Evolutionary conservation across 2,113 vertebrate genomes (phyloP).

Genomic region (Periophthalmus modestus): DNA sequence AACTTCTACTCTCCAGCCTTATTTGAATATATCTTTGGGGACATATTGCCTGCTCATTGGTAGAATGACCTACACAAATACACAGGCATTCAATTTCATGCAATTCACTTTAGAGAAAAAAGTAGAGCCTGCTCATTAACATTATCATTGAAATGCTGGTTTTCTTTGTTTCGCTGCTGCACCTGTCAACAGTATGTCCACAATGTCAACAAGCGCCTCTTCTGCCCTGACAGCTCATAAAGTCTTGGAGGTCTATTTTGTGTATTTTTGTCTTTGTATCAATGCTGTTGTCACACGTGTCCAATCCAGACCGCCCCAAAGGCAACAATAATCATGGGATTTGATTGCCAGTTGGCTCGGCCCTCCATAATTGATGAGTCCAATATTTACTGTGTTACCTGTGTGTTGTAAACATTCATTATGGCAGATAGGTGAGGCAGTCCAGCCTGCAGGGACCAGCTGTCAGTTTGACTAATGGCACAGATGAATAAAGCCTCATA

Average conservation of each 20-base stretch:
- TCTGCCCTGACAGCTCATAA: constrained; percentile 50
- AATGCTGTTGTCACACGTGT: constrained; percentile 32
- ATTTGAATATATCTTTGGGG: no score
- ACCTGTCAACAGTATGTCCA: constrained; percentile 40
- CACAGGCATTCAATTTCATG: background rate
- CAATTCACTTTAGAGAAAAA: background rate
- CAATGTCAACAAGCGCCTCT: constrained; percentile 4
- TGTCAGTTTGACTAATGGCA: constrained; percentile 87
- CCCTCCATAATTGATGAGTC: constrained; percentile 90
- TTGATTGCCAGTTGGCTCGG: constrained; percentile 83
- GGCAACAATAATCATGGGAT: constrained; percentile 84
- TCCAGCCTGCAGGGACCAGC: constrained; percentile 85
- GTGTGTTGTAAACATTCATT: constrained; percentile 92
- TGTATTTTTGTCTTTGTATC: constrained; percentile 3
- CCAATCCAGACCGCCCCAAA: constrained; percentile 46
- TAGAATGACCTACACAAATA: no score
- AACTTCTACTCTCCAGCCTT: no score
- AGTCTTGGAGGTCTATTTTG: constrained; percentile 44
- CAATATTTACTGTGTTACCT: constrained; percentile 96
- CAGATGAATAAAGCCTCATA: constrained; percentile 85
- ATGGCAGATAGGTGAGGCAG: constrained; percentile 83
- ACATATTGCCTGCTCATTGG: no score
- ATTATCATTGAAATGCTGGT: constrained; percentile 62
- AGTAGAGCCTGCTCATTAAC: constrained; percentile 42
- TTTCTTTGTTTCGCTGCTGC: constrained; percentile 45